A percentile compares a stretch with the other conserved stretches of the same genome.
Conservation (phyloP, 2,113 vertebrate species). For the Syngnathoides biaculeatus region DNA sequence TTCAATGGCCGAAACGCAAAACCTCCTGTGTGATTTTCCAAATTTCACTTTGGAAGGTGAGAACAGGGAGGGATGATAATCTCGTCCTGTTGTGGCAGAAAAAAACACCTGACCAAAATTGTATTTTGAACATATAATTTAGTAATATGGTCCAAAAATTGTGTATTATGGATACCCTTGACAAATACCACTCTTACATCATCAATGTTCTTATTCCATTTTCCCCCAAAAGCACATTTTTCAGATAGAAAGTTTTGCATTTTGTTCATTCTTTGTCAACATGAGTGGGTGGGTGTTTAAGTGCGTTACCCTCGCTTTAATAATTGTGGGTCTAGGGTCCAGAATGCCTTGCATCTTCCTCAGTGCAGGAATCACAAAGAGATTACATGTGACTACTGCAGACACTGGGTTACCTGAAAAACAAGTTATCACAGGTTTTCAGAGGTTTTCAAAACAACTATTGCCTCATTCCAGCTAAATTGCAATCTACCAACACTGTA, state of each 20-base stretch:
- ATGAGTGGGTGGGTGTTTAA: constrained; percentile 2
- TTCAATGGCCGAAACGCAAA: no score
- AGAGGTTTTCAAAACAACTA: background rate
- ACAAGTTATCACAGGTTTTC: constrained; percentile 13
- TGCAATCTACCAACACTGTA: background rate
- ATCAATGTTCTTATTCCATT: no score
- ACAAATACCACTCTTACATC: no score
- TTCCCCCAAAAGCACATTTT: no score
- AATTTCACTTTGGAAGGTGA: no score
- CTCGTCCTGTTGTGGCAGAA: no score
- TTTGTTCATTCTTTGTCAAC: background rate
- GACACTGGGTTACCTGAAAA: constrained; percentile 93
- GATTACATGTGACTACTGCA: constrained; percentile 97
- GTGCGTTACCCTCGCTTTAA: constrained; percentile 92
- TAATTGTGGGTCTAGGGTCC: constrained; percentile 96
- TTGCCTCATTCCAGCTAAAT: background rate
- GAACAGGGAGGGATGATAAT: no score
- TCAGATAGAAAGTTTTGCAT: background rate
- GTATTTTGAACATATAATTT: no score
- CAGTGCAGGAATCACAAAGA: constrained; percentile 97
- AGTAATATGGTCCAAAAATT: no score
- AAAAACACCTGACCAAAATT: no score
- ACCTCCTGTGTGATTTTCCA: no score
- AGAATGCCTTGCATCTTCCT: constrained; percentile 99
- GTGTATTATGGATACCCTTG: no score